Percentiles rank a stretch among this genome's conserved stretches.
Evolutionary conservation across 1,140 invertebrate genomes (phyloP).

Genomic region (Daktulosphaira vitifoliae): DNA sequence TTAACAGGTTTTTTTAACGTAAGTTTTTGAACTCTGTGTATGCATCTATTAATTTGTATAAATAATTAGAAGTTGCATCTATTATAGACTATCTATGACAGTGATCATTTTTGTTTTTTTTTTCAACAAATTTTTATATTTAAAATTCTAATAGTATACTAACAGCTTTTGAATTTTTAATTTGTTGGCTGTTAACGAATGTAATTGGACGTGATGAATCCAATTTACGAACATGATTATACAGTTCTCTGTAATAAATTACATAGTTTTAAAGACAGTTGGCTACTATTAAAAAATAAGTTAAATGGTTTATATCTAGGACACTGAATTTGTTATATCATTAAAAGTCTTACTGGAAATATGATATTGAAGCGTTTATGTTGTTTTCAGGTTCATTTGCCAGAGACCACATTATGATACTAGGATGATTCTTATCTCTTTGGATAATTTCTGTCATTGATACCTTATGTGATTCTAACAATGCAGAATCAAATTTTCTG

Average conservation of each 20-base stretch:
- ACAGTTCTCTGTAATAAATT: constrained; percentile 7
- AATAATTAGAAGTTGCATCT: too few relatives aligned
- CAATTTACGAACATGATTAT: constrained; percentile 2
- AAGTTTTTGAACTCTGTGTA: too few relatives aligned
- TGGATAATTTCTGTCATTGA: constrained; percentile 75
- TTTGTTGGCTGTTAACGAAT: constrained; percentile 16
- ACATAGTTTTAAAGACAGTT: too few relatives aligned
- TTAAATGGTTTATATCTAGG: too few relatives aligned
- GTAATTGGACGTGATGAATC: constrained; percentile 21
- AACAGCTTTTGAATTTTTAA: constrained; percentile 27
- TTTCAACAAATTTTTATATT: too few relatives aligned
- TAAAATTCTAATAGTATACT: too few relatives aligned
- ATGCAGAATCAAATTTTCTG: constrained; percentile 46
- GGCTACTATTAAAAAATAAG: too few relatives aligned
- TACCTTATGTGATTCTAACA: constrained; percentile 70
- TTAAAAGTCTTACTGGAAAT: constrained; percentile 62
- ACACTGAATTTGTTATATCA: not conserved
- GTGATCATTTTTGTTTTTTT: too few relatives aligned
- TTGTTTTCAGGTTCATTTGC: constrained; percentile 82
- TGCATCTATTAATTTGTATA: too few relatives aligned
- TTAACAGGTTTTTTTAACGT: too few relatives aligned
- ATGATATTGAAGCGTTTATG: constrained; percentile 55
- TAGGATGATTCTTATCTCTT: constrained; percentile 87
- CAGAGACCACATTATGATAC: constrained; percentile 94
- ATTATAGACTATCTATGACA: too few relatives aligned